Evolutionary conservation across 2,113 vertebrate species (phyloP), one percentile per base, ranked within the genome.

Genomic region (Cyanistes caeruleus): DNA sequence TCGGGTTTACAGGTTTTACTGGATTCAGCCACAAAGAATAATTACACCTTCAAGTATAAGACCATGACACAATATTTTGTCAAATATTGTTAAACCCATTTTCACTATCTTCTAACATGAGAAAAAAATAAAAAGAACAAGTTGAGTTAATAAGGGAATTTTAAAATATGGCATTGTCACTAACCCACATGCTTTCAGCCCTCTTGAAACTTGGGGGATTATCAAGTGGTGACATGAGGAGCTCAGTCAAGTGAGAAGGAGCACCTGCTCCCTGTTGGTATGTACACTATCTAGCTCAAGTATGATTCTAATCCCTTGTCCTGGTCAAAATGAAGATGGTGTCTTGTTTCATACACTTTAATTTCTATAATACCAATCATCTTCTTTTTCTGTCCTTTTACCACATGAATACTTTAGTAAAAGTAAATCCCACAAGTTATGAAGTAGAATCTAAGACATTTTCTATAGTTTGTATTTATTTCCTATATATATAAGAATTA

Each of bases 241-340:
- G 89, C 72, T 86, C 86, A 48, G 88, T 86, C 68, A 92, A 69
- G 83, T 1, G 43, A 95, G 90, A 84, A 88, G 90, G 55, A 43
- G 64, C 90, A 96, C 92, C 95, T 96, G 96, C 79, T 97, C 59
- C 73, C 46, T 64, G 23, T 7, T 95, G 94, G 79, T 86, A 95
- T 96, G 94, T 92, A 93, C 85, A 88, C 92, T 94, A 94, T 96
- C 72, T 46, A 65, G 23, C 11, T 80, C 75, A 90, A 92, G 63
- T 83, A 95, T 88, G 79, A 96, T 15, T 92, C 92, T 92, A 93
- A 97, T 97, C 92, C 85, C 96, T 55, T 24, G 43, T 93, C 82
- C 85, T 93, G 55, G n/a, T 51, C 83, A 59, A 90, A 94, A 93
- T 80, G 79, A 93, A 94, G 41, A 51, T 55, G 25, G 55, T 76